Evolutionary conservation across 2,113 vertebrate species (phyloP).

Genomic region (Gambusia holbrooki): DNA sequence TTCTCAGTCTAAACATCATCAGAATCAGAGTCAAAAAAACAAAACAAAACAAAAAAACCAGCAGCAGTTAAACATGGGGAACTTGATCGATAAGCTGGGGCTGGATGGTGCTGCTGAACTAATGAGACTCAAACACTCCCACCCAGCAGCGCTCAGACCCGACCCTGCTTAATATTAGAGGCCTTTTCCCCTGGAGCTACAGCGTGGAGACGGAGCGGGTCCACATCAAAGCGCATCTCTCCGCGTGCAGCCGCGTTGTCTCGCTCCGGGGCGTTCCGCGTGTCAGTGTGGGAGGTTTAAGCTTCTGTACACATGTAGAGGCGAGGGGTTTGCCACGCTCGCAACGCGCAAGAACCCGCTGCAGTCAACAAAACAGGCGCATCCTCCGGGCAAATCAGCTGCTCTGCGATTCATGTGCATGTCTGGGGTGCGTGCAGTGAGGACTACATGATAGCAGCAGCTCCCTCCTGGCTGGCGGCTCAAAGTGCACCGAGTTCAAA

Average conservation of each 20-base stretch:
- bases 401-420: conserved; percentile 36
- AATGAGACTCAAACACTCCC: conserved; percentile 7
- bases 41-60: background rate
- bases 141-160: conserved; percentile 29
- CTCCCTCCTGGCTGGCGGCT: conserved; percentile 25
- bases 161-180: conserved; percentile 61
- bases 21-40: background rate
- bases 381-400: conserved; percentile 62
- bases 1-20: background rate
- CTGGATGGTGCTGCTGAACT: background rate
- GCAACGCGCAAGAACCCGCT: conserved; percentile 50
- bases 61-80: background rate
- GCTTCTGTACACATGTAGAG: conserved; percentile 56
- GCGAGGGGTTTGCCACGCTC: conserved; percentile 38
- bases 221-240: conserved; percentile 67
- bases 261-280: conserved; percentile 55
- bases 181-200: conserved; percentile 41
- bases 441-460: conserved; percentile 32
- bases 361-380: conserved; percentile 67
- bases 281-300: conserved; percentile 65
- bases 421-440: conserved; percentile 27
- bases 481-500: conserved; percentile 53
- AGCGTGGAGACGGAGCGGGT: conserved; percentile 49
- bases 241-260: conserved; percentile 34
- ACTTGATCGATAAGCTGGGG: background rate